Evolutionary conservation across 2,113 vertebrate genomes (phyloP).

Genomic region (Malurus elegans): DNA sequence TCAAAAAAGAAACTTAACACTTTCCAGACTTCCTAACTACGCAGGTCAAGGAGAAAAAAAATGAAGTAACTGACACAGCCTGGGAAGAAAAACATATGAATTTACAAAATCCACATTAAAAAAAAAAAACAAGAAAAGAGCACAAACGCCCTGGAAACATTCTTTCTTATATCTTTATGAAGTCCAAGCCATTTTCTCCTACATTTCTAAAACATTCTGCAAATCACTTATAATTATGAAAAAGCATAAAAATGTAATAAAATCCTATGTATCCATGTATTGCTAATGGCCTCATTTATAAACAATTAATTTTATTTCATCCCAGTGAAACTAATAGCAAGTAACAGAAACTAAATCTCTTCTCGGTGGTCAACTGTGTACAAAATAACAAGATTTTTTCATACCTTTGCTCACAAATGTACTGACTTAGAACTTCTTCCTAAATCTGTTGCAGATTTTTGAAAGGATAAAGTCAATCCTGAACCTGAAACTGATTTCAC

Average conservation of each 20-base stretch:
- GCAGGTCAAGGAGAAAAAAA: not conserved
- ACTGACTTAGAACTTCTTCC: not conserved
- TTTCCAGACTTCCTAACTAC: not conserved
- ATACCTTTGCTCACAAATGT: not conserved
- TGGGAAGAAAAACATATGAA: not conserved
- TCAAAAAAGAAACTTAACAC: slow-evolving; percentile 2
- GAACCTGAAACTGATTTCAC: slow-evolving; percentile 20
- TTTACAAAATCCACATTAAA: not conserved
- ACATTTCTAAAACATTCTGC: not conserved
- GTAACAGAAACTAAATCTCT: not conserved
- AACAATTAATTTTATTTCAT: not conserved
- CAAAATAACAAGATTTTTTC: not conserved
- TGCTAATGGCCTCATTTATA: not conserved
- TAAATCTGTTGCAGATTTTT: slow-evolving; percentile 8
- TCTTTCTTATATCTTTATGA: not conserved
- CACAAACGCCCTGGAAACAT: not conserved
- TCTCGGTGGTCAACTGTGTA: not conserved
- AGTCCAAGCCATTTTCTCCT: not conserved
- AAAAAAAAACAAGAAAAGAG: not conserved
- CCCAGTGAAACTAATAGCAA: not conserved
- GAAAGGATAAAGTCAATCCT: not conserved
- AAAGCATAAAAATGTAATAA: not conserved
- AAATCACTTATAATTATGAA: not conserved
- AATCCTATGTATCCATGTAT: not conserved
- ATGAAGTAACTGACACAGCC: not conserved